Base-by-base conservation (phyloP, 2,888 invertebrate species). In the Cantharis rufa region DNA sequence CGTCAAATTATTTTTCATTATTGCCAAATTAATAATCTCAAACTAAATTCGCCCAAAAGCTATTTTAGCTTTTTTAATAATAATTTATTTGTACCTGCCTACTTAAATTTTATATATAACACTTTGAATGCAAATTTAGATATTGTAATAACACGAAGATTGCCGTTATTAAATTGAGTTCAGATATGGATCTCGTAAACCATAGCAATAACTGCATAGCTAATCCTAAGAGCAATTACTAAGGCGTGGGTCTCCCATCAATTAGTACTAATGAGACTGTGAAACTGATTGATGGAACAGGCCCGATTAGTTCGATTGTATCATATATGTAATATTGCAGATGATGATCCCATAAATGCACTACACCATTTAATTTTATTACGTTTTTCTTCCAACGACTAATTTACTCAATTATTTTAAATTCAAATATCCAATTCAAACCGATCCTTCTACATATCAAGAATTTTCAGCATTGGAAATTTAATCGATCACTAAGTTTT, bases 211-310 rank as follows among this genome's bases (percentile, higher is more conserved):
- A 84, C 84, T 83, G 81, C 81, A 81, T 81, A 80, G 81, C 82
- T 86, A 86, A 86, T 86, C 86, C 86, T 82, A 84, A 84, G 82
- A 83, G 85, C 85, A 85, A 86, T 86, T 86, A 87, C 85, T 85
- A 85, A 85, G 86, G 86, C 83, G 84, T 85, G 81, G 82, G 84
- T 82, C 83, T 82, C 80, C 83, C 85, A 86, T 87, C 85, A 86
- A 86, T 86, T 86, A 84, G 81, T 82, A 16, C 82, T 86, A 86
- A 86, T 86, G 86, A 85, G 85, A 80, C 81, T 82, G 82, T 84
- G 82, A 76, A 82, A 79, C 83, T 85, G 85, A 85, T 85, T 84
- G 86, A 86, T 86, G 82, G 84, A 83, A 83, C 81, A 79, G 77
- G 80, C 48, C 79, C 82, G 82, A 82, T 82, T 82, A 82, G 81